Percentiles rank a stretch among this genome's conserved stretches.
Evolutionary conservation across 2,888 invertebrate species (phyloP).

Genomic region (Eilema sororculum): DNA sequence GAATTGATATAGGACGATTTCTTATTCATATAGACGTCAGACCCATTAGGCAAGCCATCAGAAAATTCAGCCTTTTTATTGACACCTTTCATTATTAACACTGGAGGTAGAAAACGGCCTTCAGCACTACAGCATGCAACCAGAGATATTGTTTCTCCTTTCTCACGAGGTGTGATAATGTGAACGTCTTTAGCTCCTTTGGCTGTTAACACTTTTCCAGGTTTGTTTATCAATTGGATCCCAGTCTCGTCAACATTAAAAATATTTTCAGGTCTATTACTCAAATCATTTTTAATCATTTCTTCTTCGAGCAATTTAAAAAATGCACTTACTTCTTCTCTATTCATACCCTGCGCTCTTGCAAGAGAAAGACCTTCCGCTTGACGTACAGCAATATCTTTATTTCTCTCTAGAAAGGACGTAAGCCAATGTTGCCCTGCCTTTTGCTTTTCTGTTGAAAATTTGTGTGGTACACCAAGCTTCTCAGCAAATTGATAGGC

Average conservation of each 20-base stretch:
- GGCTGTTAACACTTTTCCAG: constrained; percentile 59
- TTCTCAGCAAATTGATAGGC: no score
- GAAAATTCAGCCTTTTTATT: constrained; percentile 49
- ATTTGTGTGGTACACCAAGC: no score
- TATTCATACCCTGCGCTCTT: no score
- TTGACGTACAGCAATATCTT: no score
- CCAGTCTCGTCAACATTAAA: constrained; percentile 64
- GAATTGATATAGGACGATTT: constrained; percentile 33
- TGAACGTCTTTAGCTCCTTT: constrained; percentile 56
- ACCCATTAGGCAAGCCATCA: constrained; percentile 42
- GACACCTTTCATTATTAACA: constrained; percentile 26
- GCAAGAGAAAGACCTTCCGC: no score
- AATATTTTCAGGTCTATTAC: not conserved
- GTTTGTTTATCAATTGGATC: constrained; percentile 61
- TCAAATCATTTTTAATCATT: no score
- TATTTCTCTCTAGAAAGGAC: no score
- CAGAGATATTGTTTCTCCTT: constrained; percentile 49
- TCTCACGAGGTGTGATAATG: constrained; percentile 46
- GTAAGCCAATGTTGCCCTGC: no score
- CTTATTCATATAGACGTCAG: constrained; percentile 41
- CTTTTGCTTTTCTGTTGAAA: no score
- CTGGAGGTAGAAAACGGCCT: constrained; percentile 23
- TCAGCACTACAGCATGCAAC: constrained; percentile 28
- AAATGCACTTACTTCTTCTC: no score
- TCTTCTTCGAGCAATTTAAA: no score